phyloP scores from a whole-genome alignment of 2,888 invertebrate genomes.

The Acanthacorydalis orientalis region DNA sequence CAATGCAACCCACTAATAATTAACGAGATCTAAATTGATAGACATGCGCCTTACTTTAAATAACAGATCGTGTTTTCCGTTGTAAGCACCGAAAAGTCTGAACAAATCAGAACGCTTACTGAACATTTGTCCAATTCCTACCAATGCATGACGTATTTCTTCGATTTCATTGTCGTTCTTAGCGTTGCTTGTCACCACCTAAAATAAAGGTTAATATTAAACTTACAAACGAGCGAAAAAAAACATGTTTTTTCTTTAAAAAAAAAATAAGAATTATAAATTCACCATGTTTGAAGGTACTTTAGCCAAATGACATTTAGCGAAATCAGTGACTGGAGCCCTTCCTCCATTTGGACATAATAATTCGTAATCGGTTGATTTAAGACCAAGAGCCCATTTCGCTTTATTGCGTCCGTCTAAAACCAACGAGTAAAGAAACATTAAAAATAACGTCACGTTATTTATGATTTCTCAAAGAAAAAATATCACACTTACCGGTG shows the following conservation, averaged over 20 bases:
- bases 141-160: slow-evolving; percentile 45
- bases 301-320: slow-evolving; percentile 41
- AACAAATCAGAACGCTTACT: slow-evolving; percentile 39
- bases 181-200: slow-evolving; percentile 25
- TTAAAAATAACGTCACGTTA: no score
- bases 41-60: slow-evolving; percentile 31
- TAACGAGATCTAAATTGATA: no score
- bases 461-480: no score
- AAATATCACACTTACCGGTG: slow-evolving; percentile 17
- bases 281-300: slow-evolving; percentile 39
- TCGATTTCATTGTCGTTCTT: slow-evolving; percentile 22
- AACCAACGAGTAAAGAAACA: background rate
- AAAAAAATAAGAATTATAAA: background rate
- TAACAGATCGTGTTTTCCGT: slow-evolving; percentile 30
- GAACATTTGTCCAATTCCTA: slow-evolving; percentile 38
- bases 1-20: no score
- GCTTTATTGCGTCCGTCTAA: slow-evolving; percentile 40
- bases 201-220: slow-evolving; percentile 7
- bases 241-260: background rate
- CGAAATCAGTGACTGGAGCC: slow-evolving; percentile 32
- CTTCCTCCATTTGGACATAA: slow-evolving; percentile 45
- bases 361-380: slow-evolving; percentile 37
- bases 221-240: background rate
- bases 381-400: slow-evolving; percentile 28
- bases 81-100: slow-evolving; percentile 45